Percentiles rank a stretch among this genome's conserved stretches.
Evolutionary conservation across 2,888 invertebrate genomes (phyloP).

Genomic region (Aquatica leii): DNA sequence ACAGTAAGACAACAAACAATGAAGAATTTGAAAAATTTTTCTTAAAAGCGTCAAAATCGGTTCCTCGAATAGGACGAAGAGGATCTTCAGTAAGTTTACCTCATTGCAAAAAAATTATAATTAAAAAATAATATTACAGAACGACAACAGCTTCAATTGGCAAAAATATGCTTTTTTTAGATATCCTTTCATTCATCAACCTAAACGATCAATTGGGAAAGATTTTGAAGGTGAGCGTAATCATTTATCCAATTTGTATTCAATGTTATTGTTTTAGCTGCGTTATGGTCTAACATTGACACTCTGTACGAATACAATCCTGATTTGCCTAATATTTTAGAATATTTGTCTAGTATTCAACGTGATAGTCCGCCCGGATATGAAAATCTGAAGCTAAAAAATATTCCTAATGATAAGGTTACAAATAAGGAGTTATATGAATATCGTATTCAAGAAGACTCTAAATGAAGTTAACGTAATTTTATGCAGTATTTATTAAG

Average conservation of each 20-base stretch:
- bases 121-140: background rate
- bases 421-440: slow-evolving; percentile 40
- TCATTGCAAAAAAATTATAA: background rate
- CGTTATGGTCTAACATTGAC: slow-evolving; percentile 54
- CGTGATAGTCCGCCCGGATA: background rate
- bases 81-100: slow-evolving; percentile 40
- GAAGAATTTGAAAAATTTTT: slow-evolving; percentile 62
- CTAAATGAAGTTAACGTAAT: background rate
- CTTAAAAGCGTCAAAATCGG: slow-evolving; percentile 62
- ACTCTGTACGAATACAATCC: slow-evolving; percentile 56
- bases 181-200: slow-evolving; percentile 10
- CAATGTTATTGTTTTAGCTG: slow-evolving; percentile 45
- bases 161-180: slow-evolving; percentile 6
- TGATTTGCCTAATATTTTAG: slow-evolving; percentile 49
- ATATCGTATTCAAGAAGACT: slow-evolving; percentile 40
- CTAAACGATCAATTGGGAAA: slow-evolving; percentile 7
- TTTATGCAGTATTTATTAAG: slow-evolving; percentile 7
- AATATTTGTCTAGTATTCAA: slow-evolving; percentile 36
- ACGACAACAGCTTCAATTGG: background rate
- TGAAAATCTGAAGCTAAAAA: slow-evolving; percentile 4
- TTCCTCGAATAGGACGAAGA: slow-evolving; percentile 61
- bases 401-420: slow-evolving; percentile 15
- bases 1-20: slow-evolving; percentile 47
- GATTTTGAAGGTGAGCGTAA: slow-evolving; percentile 2
- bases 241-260: background rate